Evolutionary conservation across 2,888 invertebrate genomes (phyloP).

Genomic region (Platycheirus rosarum): DNA sequence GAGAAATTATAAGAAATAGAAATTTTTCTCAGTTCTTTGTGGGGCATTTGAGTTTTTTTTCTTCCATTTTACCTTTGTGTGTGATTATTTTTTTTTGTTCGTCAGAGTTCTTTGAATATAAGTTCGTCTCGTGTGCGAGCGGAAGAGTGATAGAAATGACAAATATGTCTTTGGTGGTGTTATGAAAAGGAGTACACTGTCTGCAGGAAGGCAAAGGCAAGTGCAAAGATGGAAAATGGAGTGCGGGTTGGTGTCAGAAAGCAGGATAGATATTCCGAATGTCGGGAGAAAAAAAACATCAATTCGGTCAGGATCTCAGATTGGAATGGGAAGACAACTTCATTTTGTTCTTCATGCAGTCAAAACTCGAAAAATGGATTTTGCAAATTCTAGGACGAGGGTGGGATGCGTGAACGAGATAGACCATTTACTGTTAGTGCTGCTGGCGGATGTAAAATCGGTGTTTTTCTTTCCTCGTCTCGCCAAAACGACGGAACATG

Average conservation of each 20-base stretch:
- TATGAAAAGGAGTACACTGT: conserved; percentile 9
- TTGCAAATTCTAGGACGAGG: neutral
- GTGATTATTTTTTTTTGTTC: conserved; percentile 12
- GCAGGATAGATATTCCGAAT: conserved; percentile 3
- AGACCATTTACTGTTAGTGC: conserved; percentile 16
- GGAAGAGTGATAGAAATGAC: conserved; percentile 35
- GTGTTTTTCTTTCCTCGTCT: conserved; percentile 11
- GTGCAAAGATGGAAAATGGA: conserved; percentile 39
- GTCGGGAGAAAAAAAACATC: neutral
- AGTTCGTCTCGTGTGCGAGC: conserved; percentile 31
- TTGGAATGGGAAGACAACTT: conserved; percentile 5
- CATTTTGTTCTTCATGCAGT: conserved; percentile 27
- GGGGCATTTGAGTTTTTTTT: conserved; percentile 36
- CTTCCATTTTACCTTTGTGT: conserved; percentile 21
- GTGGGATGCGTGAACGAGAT: conserved; percentile 12
- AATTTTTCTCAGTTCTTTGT: conserved; percentile 34
- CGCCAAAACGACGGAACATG: neutral
- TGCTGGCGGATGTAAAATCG: neutral
- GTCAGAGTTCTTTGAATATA: neutral
- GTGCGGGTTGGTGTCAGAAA: neutral
- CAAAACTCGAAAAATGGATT: conserved; percentile 3
- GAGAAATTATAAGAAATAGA: conserved; percentile 44
- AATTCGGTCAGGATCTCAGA: neutral
- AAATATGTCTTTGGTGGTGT: neutral
- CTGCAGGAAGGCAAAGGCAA: conserved; percentile 34